Percentiles rank a stretch among this genome's conserved stretches.
Conservation (phyloP, 1,140 invertebrate species). For the Drosophila albomicans region DNA sequence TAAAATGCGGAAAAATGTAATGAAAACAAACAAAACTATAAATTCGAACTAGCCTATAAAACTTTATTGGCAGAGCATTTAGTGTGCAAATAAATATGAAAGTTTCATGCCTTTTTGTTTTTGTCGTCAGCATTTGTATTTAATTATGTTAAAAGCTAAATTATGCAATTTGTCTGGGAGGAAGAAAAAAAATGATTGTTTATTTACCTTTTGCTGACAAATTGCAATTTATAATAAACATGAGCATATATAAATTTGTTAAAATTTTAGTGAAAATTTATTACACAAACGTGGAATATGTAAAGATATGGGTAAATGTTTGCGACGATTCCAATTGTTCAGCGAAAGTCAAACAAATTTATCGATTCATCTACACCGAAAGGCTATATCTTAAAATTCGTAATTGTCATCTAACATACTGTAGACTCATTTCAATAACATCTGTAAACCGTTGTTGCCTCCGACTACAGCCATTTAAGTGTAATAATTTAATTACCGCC, state of each 20-base stretch:
- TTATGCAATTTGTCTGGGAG: conserved; percentile 28
- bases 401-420: too few relatives aligned
- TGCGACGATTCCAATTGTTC: too few relatives aligned
- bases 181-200: conserved; percentile 13
- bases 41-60: conserved; percentile 61
- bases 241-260: neutral
- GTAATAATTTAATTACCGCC: too few relatives aligned
- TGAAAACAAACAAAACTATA: conserved; percentile 80
- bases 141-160: conserved; percentile 67
- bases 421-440: too few relatives aligned
- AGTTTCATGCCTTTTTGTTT: conserved; percentile 51
- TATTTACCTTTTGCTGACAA: conserved; percentile 20
- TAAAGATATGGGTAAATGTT: too few relatives aligned
- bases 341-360: too few relatives aligned
- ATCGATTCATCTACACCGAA: too few relatives aligned
- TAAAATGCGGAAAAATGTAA: conserved; percentile 67
- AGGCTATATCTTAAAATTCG: too few relatives aligned
- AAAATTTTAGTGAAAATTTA: too few relatives aligned
- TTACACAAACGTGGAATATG: too few relatives aligned
- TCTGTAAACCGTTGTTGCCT: too few relatives aligned
- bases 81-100: conserved; percentile 65
- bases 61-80: conserved; percentile 66
- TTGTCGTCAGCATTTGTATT: conserved; percentile 24
- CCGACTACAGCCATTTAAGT: too few relatives aligned
- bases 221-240: conserved; percentile 3